phyloP scores from a whole-genome alignment of 2,797 vertebrate species.

The Falco novaeseelandiae region DNA sequence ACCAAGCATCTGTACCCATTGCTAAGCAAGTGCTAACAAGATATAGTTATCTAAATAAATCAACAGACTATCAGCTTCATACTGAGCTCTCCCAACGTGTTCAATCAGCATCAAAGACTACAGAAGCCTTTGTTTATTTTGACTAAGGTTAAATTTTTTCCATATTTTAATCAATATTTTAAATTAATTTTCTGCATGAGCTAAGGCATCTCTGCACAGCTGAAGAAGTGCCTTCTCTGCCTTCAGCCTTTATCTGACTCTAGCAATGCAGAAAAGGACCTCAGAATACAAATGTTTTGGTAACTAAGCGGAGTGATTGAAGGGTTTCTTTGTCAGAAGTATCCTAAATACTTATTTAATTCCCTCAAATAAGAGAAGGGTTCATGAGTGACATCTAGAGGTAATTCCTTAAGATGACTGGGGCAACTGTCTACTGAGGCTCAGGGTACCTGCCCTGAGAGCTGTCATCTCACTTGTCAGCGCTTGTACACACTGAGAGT shows the following conservation, averaged over 20 bases:
- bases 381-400: constrained; percentile 72
- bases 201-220: not conserved
- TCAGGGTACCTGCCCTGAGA: not conserved
- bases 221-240: not conserved
- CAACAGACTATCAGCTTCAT: not conserved
- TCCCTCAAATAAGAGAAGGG: constrained; percentile 13
- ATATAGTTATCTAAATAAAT: not conserved
- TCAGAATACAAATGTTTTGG: not conserved
- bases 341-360: not conserved
- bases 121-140: not conserved
- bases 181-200: not conserved
- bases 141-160: not conserved
- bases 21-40: constrained; percentile 17
- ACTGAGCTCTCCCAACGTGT: not conserved
- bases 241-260: not conserved
- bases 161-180: not conserved
- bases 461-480: not conserved
- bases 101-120: not conserved
- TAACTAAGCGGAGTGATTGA: not conserved
- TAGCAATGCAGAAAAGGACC: not conserved
- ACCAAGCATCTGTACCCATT: not conserved
- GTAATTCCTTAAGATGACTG: constrained; percentile 31
- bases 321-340: not conserved
- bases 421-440: not conserved
- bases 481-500: not conserved